Base-by-base conservation (phyloP, 2,888 invertebrate genomes). In the Melanotus villosus region DNA sequence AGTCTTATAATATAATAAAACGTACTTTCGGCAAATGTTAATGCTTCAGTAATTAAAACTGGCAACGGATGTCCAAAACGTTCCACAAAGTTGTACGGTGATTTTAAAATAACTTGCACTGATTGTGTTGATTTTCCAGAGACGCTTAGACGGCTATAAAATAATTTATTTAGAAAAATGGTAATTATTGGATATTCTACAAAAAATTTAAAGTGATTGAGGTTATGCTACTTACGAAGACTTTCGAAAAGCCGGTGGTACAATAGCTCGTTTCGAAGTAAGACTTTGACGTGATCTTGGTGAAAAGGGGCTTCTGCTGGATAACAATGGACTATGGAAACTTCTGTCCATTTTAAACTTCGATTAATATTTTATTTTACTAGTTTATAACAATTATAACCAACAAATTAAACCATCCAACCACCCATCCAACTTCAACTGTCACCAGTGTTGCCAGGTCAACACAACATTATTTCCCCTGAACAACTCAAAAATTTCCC, bases 31-130 rank as follows among this genome's bases (percentile, higher is more conserved):
- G 92, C 90, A 84, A 94, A 93, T 45, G 94, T 93, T 19, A 97
- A 85, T 0, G 94, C 94, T 85, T 97, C 97, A 18, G 95, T 96
- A 1, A 97, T 94, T 66, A 94, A 88, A 0, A 97, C 96, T 26
- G 97, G 97, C 45, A 96, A 83, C 0, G 95, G 90, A 23, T 91
- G 87, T 0, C 96, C 96, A 86, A 91, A 96, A 62, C 90, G 91
- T 82, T 96, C 95, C 0, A 95, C 89, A 12, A 90, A 87, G 80
- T 93, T 92, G 75, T 88, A 88, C 18, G 91, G 88, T 0, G 94
- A 92, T 77, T 93, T 92, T 77, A 92, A 90, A 43, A 96, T 89
- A 5, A 95, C 87, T 84, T 94, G 92, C 14, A 92, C 89, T 0
- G 91, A 89, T 77, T 91, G 91, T 68, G 88, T 89, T 0, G 90